phyloP scores from a whole-genome alignment of 2,113 vertebrate genomes.

The Manacus vitellinus region DNA sequence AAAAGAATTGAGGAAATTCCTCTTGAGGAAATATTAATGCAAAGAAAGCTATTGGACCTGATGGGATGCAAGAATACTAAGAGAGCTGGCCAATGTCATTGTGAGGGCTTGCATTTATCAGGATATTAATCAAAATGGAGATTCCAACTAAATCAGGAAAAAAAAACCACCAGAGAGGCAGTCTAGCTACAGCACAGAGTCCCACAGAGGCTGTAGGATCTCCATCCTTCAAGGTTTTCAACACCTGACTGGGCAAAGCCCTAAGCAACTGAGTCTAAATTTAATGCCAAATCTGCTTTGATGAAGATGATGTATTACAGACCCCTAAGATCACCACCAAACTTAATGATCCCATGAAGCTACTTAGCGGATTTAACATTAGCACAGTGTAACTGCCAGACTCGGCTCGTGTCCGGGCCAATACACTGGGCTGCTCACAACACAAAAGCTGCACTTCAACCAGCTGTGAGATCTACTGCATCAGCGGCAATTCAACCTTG shows the following conservation, averaged over 20 bases:
- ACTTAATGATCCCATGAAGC: neutral
- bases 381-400: neutral
- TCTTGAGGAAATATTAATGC: neutral
- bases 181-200: neutral
- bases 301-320: neutral
- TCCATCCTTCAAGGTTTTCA: neutral
- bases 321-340: neutral
- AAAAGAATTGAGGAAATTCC: neutral
- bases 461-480: neutral
- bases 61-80: neutral
- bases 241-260: neutral
- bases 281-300: neutral
- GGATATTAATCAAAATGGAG: neutral
- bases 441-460: neutral
- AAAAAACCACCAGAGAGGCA: neutral
- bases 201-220: neutral
- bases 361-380: neutral
- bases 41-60: neutral
- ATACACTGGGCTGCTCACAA: fast-evolving
- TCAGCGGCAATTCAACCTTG: neutral
- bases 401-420: neutral
- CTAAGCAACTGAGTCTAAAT: neutral
- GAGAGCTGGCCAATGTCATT: neutral
- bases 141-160: neutral
- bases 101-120: neutral